These are phyloP conservation scores for Scaptomyza caliginosa DNA, from an alignment of 2,888 invertebrate species.

Conservation along the genomic window DNA sequence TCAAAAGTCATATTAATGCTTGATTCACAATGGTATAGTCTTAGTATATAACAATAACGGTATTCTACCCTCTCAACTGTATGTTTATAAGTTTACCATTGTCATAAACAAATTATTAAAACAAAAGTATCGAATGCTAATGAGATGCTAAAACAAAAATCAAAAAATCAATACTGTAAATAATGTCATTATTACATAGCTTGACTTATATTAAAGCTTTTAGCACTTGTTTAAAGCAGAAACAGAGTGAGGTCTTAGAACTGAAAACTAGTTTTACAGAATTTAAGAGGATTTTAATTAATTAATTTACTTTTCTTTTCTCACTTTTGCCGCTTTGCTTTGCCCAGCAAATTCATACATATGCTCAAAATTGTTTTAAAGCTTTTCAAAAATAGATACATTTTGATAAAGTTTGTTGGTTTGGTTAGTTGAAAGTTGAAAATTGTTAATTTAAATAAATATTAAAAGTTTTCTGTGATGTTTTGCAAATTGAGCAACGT, in stretches of 20 bases:
- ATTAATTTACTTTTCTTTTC: too few species aligned
- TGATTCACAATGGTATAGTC: slow-evolving; percentile 33
- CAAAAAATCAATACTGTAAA: slow-evolving; percentile 34
- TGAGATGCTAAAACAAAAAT: slow-evolving; percentile 58
- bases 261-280: not conserved
- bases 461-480: slow-evolving; percentile 34
- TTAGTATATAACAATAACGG: slow-evolving; percentile 32
- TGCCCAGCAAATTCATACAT: slow-evolving; percentile 22
- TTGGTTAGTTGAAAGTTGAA: slow-evolving; percentile 61
- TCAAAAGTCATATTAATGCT: slow-evolving; percentile 25
- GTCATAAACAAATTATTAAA: slow-evolving; percentile 29
- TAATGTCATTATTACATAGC: slow-evolving; percentile 35
- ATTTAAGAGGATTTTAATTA: not conserved
- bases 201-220: slow-evolving; percentile 17
- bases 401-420: slow-evolving; percentile 70
- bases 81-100: slow-evolving; percentile 43
- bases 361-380: slow-evolving; percentile 81
- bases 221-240: not conserved
- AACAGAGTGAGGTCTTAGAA: not conserved
- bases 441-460: slow-evolving; percentile 13
- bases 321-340: slow-evolving; percentile 36
- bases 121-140: slow-evolving; percentile 71
- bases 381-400: slow-evolving; percentile 48
- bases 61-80: slow-evolving; percentile 25
- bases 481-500: slow-evolving; percentile 52